phyloP scores from a whole-genome alignment of 1,140 invertebrate genomes.

The Coelopa frigida region DNA sequence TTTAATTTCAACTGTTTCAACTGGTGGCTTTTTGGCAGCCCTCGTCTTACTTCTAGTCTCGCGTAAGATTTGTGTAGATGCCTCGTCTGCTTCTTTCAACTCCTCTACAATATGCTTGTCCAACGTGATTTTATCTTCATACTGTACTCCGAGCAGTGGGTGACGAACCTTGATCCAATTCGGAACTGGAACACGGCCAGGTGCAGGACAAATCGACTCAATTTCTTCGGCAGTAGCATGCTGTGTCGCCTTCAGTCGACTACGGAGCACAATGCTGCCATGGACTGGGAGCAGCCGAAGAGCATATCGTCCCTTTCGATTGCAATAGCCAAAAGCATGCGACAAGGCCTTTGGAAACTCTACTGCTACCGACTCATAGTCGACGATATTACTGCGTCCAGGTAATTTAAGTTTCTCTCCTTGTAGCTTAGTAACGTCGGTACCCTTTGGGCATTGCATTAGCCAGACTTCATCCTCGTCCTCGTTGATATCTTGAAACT shows the following conservation, averaged over 20 bases:
- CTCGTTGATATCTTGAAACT: conserved; percentile 10
- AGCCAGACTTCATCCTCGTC: conserved; percentile 16
- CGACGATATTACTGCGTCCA: conserved; percentile 10
- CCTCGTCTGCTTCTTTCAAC: conserved; percentile 9
- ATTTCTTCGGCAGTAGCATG: conserved; percentile 7
- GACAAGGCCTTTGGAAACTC: conserved; percentile 3
- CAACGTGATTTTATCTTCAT: conserved; percentile 9
- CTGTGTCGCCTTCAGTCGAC: conserved; percentile 9
- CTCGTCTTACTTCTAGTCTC: neutral
- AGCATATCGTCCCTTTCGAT: conserved; percentile 11
- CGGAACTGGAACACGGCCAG: conserved; percentile 9
- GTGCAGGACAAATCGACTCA: conserved; percentile 2
- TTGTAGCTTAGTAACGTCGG: conserved; percentile 7
- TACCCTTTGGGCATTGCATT: conserved; percentile 16
- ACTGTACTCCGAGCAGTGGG: conserved; percentile 14
- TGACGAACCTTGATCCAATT: conserved; percentile 12
- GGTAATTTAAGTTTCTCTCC: conserved; percentile 16
- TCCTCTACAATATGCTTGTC: conserved; percentile 1
- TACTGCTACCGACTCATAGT: conserved; percentile 10
- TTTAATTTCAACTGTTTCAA: neutral
- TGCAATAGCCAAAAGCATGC: conserved; percentile 14
- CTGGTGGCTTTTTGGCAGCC: neutral
- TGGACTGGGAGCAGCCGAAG: conserved; percentile 10
- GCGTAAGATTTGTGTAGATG: conserved; percentile 1
- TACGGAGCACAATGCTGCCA: conserved; percentile 13